Evolutionary conservation across 2,888 invertebrate genomes (phyloP).

Genomic region (Empis livida): DNA sequence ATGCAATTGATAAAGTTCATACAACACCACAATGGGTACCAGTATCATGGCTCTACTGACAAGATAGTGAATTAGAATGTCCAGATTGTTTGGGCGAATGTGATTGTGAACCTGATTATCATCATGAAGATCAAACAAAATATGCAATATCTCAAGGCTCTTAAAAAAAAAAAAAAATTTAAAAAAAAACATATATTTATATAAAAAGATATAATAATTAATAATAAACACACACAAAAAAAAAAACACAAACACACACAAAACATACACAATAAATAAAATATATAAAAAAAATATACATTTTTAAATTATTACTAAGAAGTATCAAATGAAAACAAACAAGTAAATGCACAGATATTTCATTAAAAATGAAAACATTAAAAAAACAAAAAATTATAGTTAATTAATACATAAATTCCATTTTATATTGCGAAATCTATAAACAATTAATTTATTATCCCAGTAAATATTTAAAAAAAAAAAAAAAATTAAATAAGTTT

Average conservation of each 20-base stretch:
- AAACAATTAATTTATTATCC: too few relatives aligned
- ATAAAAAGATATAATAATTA: too few relatives aligned
- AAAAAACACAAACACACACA: constrained; percentile 4
- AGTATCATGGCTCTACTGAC: constrained; percentile 77
- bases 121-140: constrained; percentile 9
- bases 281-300: too few relatives aligned
- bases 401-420: too few relatives aligned
- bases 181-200: too few relatives aligned
- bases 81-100: constrained; percentile 36
- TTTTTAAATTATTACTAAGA: too few relatives aligned
- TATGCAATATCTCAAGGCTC: constrained; percentile 9
- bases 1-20: constrained; percentile 80
- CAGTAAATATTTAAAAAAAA: constrained; percentile 3
- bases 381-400: too few relatives aligned
- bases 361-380: too few relatives aligned
- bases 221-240: too few relatives aligned
- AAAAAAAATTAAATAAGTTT: constrained; percentile 1
- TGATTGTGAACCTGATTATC: constrained; percentile 34
- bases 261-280: not conserved
- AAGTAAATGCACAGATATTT: constrained; percentile 1
- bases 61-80: constrained; percentile 38
- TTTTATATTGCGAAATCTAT: too few relatives aligned
- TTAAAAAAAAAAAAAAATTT: too few relatives aligned
- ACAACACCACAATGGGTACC: constrained; percentile 95
- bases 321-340: constrained; percentile 9